phyloP scores from a whole-genome alignment of 2,888 invertebrate species.

The Teleogryllus oceanicus region DNA sequence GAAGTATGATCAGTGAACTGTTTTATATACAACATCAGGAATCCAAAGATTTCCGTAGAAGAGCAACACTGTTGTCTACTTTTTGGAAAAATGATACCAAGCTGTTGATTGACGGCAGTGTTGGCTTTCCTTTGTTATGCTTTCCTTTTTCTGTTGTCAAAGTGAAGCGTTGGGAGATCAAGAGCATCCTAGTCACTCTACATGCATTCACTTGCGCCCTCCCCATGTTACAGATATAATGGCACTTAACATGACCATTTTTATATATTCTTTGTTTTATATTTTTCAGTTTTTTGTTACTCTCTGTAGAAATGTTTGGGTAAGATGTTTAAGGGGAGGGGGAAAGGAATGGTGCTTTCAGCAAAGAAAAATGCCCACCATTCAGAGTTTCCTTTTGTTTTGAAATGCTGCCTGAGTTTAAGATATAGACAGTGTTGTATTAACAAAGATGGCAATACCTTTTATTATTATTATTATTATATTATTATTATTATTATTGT shows the following conservation, averaged over 20 bases:
- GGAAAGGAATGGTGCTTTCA: constrained; percentile 20
- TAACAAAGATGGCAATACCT: constrained; percentile 23
- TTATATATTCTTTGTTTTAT: constrained; percentile 33
- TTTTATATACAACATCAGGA: constrained; percentile 37
- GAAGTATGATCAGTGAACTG: constrained; percentile 34
- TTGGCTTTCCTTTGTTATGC: constrained; percentile 39
- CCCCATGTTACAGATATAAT: constrained; percentile 27
- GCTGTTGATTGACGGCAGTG: constrained; percentile 29
- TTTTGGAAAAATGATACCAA: constrained; percentile 29
- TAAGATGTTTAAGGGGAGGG: constrained; percentile 23
- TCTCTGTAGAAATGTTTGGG: constrained; percentile 34
- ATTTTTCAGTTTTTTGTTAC: constrained; percentile 28
- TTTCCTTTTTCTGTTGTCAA: constrained; percentile 27
- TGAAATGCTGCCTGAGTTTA: constrained; percentile 34
- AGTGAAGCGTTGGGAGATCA: constrained; percentile 32
- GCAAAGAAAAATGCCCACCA: constrained; percentile 19
- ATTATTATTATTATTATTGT: background rate
- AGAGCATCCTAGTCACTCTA: constrained; percentile 37
- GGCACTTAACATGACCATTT: constrained; percentile 36
- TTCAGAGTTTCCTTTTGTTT: constrained; percentile 29
- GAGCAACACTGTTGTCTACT: constrained; percentile 25
- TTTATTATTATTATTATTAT: background rate
- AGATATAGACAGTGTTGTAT: constrained; percentile 28
- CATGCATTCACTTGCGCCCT: constrained; percentile 12
- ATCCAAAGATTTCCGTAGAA: constrained; percentile 34